Conservation (phyloP, 2,797 vertebrate genomes). For the Carcharodon carcharias region DNA sequence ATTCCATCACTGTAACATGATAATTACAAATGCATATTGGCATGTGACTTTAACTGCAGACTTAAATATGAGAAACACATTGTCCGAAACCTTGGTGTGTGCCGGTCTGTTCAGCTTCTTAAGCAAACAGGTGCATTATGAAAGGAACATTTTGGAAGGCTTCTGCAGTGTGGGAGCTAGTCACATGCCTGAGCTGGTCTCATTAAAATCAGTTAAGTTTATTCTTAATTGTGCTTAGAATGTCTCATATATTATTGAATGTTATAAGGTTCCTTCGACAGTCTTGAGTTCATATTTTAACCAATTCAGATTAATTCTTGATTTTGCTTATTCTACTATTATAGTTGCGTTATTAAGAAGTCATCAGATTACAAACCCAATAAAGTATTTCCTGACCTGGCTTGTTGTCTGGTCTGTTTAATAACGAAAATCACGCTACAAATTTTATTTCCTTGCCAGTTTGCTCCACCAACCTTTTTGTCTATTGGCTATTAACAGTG, state of each 20-base stretch:
- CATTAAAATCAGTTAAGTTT: constrained; percentile 1
- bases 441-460: background rate
- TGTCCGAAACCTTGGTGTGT: background rate
- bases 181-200: background rate
- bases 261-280: background rate
- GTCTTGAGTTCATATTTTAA: background rate
- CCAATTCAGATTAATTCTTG: constrained; percentile 8
- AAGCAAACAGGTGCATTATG: constrained; percentile 23
- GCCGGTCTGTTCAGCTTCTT: background rate
- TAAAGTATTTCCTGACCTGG: background rate
- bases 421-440: background rate
- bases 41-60: background rate
- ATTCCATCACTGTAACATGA: background rate
- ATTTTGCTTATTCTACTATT: background rate
- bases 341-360: background rate
- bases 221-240: background rate
- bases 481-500: background rate
- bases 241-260: background rate
- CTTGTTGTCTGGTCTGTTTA: background rate
- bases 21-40: background rate
- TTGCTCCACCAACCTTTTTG: background rate
- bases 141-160: background rate
- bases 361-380: background rate
- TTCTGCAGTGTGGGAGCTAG: background rate
- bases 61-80: constrained; percentile 3